These are phyloP conservation scores for Troilus luridus DNA, from an alignment of 2,888 invertebrate genomes.

Conservation along the genomic window DNA sequence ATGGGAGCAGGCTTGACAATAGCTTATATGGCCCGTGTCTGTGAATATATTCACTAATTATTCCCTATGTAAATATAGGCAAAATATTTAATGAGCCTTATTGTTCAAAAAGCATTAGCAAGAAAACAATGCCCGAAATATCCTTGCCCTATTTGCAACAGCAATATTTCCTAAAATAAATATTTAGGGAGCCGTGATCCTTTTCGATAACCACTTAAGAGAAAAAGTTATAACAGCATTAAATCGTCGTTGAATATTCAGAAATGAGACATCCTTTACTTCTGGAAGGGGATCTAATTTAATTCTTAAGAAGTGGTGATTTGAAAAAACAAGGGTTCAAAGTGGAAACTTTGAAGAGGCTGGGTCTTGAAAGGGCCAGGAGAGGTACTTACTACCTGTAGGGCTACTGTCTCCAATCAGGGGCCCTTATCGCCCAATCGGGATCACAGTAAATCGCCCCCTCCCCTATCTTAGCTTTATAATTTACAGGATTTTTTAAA, in stretches of 20 bases:
- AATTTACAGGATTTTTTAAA: neutral
- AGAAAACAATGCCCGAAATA: neutral
- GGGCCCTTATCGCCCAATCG: neutral
- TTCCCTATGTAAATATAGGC: neutral
- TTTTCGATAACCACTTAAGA: neutral
- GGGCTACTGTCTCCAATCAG: neutral
- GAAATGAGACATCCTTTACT: neutral
- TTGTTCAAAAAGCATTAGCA: neutral
- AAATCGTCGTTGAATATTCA: conserved; percentile 21
- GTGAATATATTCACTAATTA: neutral
- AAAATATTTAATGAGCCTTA: neutral
- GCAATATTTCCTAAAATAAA: neutral
- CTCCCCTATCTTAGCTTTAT: neutral
- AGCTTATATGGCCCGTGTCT: neutral
- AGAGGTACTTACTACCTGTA: conserved; percentile 35
- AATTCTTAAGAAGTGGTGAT: conserved; percentile 32
- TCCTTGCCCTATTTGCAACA: neutral
- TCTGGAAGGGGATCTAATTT: conserved; percentile 7
- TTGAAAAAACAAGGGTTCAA: conserved; percentile 30
- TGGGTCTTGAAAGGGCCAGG: neutral
- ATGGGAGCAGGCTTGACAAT: neutral
- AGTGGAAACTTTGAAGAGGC: conserved; percentile 31
- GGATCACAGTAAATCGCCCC: neutral
- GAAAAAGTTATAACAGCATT: conserved; percentile 1
- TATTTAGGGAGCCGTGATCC: neutral